These are phyloP conservation scores for Anoplophora glabripennis DNA, from an alignment of 1,140 invertebrate genomes.

Conservation along the genomic window DNA sequence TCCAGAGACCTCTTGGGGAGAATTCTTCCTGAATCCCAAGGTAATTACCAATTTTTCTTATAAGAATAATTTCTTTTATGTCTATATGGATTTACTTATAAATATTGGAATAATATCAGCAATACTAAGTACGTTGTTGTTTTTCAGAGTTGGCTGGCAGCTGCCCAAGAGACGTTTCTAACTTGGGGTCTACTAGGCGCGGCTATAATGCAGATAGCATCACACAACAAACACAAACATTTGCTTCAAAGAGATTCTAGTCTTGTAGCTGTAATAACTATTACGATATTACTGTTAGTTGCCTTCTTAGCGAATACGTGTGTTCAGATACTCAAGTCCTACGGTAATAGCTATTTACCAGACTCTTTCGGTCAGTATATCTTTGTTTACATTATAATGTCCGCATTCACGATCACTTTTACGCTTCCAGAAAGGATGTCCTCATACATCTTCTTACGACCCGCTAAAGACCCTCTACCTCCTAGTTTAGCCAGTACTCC, in stretches of 20 bases:
- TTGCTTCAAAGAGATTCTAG: slow-evolving; percentile 75
- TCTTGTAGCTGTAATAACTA: slow-evolving; percentile 74
- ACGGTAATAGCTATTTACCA: slow-evolving; percentile 71
- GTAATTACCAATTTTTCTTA: no score
- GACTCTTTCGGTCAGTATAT: slow-evolving; percentile 77
- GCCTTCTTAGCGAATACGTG: slow-evolving; percentile 80
- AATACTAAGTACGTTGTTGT: slow-evolving; percentile 14
- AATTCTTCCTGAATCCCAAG: slow-evolving; percentile 79
- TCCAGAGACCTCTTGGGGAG: slow-evolving; percentile 72
- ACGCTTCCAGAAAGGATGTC: slow-evolving; percentile 71
- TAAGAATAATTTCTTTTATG: background rate
- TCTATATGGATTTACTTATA: background rate
- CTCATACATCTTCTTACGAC: slow-evolving; percentile 69
- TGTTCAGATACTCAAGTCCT: slow-evolving; percentile 67
- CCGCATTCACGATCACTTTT: slow-evolving; percentile 17
- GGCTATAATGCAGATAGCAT: slow-evolving; percentile 78
- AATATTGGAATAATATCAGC: background rate
- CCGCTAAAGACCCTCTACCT: slow-evolving; percentile 52
- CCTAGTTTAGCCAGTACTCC: slow-evolving; percentile 52
- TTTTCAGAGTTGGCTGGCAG: slow-evolving; percentile 78
- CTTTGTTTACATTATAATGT: background rate
- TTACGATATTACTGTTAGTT: slow-evolving; percentile 68
- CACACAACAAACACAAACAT: slow-evolving; percentile 67
- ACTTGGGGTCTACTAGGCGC: slow-evolving; percentile 88
- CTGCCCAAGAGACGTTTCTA: slow-evolving; percentile 82